These are phyloP conservation scores for Vombatus ursinus DNA, from an alignment of 2,113 vertebrate species.

Conservation along the genomic window DNA sequence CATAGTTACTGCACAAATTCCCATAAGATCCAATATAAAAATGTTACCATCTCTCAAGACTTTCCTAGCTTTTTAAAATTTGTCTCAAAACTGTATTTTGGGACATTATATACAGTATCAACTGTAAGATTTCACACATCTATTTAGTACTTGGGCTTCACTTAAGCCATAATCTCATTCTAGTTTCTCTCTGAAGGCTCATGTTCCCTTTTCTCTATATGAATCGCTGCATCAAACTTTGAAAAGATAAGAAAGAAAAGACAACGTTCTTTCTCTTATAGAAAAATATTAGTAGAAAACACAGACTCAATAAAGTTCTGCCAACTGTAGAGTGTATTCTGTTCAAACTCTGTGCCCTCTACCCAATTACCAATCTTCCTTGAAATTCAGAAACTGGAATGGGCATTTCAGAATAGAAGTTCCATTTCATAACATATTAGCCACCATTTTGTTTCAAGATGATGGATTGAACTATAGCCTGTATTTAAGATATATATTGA, in stretches of 20 bases:
- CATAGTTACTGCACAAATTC: constrained; percentile 65
- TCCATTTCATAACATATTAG: neutral
- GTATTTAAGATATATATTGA: neutral
- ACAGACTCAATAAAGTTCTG: neutral
- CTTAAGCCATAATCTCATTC: neutral
- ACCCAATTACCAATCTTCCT: neutral
- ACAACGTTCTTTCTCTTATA: neutral
- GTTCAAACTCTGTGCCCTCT: neutral
- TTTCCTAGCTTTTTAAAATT: constrained; percentile 34
- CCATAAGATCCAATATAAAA: constrained; percentile 53
- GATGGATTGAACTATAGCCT: neutral
- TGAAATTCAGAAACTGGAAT: neutral
- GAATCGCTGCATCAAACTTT: neutral
- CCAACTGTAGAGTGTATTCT: neutral
- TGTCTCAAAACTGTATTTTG: neutral
- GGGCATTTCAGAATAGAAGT: neutral
- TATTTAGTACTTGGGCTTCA: neutral
- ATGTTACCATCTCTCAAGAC: constrained; percentile 49
- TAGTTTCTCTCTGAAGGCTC: neutral
- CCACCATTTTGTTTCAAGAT: neutral
- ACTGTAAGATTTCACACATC: neutral
- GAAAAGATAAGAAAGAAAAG: neutral
- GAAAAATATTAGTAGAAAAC: neutral
- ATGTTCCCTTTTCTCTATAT: neutral
- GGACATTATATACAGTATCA: neutral